These are phyloP conservation scores for Sphaeramia orbicularis DNA, from an alignment of 2,797 vertebrate genomes.

Conservation along the genomic window DNA sequence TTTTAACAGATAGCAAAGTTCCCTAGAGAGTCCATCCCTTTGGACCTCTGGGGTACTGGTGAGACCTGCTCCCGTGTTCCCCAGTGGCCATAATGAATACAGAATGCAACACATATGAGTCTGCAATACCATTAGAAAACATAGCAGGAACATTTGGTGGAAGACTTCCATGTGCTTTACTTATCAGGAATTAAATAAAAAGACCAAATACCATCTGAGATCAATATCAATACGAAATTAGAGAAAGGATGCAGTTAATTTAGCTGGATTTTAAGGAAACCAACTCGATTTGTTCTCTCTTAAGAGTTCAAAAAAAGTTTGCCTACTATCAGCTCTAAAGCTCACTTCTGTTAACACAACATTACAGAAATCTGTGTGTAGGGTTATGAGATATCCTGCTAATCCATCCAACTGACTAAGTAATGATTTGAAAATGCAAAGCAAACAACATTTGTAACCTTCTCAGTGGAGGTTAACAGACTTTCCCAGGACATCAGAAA, in stretches of 20 bases:
- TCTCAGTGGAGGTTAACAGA: constrained; percentile 5
- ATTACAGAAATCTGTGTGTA: constrained; percentile 2
- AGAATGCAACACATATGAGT: constrained; percentile 52
- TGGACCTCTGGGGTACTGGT: constrained; percentile 1
- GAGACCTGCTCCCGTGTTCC: constrained; percentile 42
- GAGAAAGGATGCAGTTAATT: no score
- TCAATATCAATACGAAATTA: no score
- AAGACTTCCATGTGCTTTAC: no score
- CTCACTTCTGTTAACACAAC: constrained; percentile 20
- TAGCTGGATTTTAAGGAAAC: no score
- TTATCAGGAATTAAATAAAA: no score
- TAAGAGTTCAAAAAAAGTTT: background rate
- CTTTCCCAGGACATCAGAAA: constrained; percentile 45
- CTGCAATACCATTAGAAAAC: no score
- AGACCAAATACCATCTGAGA: no score
- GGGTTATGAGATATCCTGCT: constrained; percentile 29
- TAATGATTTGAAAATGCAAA: constrained; percentile 7
- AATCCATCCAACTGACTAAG: constrained; percentile 5
- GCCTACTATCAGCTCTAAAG: background rate
- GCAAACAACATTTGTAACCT: constrained; percentile 22
- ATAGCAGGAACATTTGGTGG: no score
- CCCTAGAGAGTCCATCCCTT: constrained; percentile 59
- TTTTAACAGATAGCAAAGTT: constrained; percentile 69
- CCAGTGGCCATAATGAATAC: constrained; percentile 24
- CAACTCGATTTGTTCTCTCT: no score